phyloP scores from a whole-genome alignment of 1,140 invertebrate species.

The Leptinotarsa lineolata region DNA sequence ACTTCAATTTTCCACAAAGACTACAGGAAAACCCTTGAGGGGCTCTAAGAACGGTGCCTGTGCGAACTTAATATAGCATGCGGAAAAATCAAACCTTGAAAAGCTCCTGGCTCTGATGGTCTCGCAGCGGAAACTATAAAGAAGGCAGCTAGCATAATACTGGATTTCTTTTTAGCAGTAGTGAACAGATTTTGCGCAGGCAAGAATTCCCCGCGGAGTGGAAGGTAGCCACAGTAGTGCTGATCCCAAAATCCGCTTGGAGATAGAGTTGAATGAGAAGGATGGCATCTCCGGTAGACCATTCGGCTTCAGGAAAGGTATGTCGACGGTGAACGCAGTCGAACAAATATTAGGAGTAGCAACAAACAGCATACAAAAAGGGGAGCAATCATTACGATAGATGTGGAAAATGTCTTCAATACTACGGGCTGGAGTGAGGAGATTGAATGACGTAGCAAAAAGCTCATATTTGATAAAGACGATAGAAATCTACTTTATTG shows the following conservation, averaged over 20 bases:
- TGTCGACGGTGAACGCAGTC: background rate
- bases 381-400: background rate
- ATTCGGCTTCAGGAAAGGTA: background rate
- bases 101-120: no score
- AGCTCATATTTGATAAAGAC: background rate
- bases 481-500: background rate
- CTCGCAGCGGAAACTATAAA: no score
- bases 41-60: no score
- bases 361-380: background rate
- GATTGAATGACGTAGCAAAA: background rate
- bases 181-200: no score
- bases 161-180: no score
- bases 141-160: no score
- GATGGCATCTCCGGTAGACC: background rate
- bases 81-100: no score
- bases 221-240: no score
- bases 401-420: background rate
- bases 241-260: background rate
- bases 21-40: no score
- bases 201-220: no score
- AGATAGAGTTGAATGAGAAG: background rate
- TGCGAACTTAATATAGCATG: no score
- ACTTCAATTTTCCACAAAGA: no score
- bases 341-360: background rate
- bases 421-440: background rate